phyloP scores from a whole-genome alignment of 1,140 invertebrate genomes.

The Cherax quadricarinatus region DNA sequence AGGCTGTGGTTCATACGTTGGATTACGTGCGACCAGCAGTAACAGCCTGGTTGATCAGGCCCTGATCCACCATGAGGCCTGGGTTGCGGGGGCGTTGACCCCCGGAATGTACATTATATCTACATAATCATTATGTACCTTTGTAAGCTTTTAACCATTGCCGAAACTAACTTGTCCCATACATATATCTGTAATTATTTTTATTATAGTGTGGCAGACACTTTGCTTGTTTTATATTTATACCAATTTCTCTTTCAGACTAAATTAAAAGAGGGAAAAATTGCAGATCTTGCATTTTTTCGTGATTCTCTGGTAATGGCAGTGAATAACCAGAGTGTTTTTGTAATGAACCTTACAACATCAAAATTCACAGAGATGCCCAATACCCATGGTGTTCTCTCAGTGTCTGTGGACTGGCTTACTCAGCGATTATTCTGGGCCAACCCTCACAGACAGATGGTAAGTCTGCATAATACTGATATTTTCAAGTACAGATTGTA shows the following conservation, averaged over 20 bases:
- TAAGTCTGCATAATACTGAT: not conserved
- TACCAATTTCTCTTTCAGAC: slow-evolving; percentile 17
- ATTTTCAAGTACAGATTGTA: too few relatives aligned
- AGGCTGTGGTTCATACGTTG: too few relatives aligned
- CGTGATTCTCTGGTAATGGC: slow-evolving; percentile 85
- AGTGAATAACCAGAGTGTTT: slow-evolving; percentile 84
- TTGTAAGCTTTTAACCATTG: too few relatives aligned
- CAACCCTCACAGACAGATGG: slow-evolving; percentile 85
- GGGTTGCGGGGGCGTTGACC: too few relatives aligned
- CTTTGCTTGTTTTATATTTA: too few relatives aligned
- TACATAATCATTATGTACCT: too few relatives aligned
- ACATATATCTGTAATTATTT: not conserved
- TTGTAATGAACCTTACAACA: slow-evolving; percentile 84
- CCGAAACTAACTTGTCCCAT: too few relatives aligned
- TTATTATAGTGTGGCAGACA: not conserved
- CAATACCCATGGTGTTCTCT: slow-evolving; percentile 84
- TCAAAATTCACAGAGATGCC: slow-evolving; percentile 79
- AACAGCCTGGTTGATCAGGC: too few relatives aligned
- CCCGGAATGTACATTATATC: too few relatives aligned
- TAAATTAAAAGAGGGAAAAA: slow-evolving; percentile 75
- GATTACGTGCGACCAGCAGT: too few relatives aligned
- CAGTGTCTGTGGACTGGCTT: slow-evolving; percentile 92
- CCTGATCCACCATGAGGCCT: too few relatives aligned
- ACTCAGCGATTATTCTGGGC: slow-evolving; percentile 93
- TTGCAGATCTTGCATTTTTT: slow-evolving; percentile 84